A percentile compares a stretch with the other conserved stretches of the same genome.
Conservation (phyloP, 2,888 invertebrate species). For the Amaurobius ferox region DNA sequence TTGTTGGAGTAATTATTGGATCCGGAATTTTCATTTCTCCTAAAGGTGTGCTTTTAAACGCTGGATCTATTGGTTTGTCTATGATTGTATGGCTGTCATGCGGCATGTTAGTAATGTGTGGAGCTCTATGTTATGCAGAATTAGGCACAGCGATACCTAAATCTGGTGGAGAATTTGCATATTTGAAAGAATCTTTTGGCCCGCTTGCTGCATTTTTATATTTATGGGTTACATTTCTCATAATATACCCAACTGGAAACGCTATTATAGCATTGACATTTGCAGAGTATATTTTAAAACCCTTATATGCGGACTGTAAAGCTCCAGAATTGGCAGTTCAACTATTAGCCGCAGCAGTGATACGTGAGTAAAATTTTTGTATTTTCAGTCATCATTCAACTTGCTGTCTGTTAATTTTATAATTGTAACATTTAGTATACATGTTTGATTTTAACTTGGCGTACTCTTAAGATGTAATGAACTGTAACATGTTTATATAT, state of each 20-base stretch:
- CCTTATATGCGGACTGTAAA: slow-evolving; percentile 86
- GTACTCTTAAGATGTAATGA: no score
- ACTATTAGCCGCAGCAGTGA: slow-evolving; percentile 87
- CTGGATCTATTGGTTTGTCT: slow-evolving; percentile 92
- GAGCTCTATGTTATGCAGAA: slow-evolving; percentile 97
- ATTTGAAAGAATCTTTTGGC: slow-evolving; percentile 94
- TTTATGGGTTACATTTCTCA: slow-evolving; percentile 94
- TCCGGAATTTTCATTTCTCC: slow-evolving; percentile 97
- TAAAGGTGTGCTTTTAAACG: slow-evolving; percentile 88
- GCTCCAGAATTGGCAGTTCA: slow-evolving; percentile 85
- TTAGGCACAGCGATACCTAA: slow-evolving; percentile 92
- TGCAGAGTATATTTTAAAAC: slow-evolving; percentile 91
- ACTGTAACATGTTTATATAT: no score
- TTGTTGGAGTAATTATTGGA: slow-evolving; percentile 95
- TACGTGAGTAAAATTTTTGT: slow-evolving; percentile 67
- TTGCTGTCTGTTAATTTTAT: no score
- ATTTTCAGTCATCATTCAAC: background rate
- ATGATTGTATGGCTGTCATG: slow-evolving; percentile 93
- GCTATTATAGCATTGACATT: slow-evolving; percentile 95
- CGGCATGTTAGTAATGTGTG: slow-evolving; percentile 91
- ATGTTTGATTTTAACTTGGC: no score
- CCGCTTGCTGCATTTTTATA: slow-evolving; percentile 94
- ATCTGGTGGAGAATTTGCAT: slow-evolving; percentile 98
- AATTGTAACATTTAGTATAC: no score
- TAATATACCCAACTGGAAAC: slow-evolving; percentile 88